These are phyloP conservation scores for Choloepus didactylus DNA, from an alignment of 2,797 vertebrate species.

Conservation along the genomic window DNA sequence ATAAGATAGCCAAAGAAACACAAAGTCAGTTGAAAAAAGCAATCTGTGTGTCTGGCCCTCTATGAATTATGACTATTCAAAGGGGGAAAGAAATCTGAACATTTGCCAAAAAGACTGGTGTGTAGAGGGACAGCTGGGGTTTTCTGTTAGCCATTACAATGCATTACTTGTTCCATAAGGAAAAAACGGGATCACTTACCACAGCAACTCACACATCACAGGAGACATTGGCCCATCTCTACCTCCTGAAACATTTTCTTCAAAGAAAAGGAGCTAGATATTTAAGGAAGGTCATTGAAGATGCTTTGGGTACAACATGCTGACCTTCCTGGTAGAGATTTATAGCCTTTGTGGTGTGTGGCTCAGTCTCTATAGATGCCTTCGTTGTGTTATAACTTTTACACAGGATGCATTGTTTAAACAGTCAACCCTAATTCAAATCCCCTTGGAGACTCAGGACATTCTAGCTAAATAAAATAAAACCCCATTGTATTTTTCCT, in stretches of 20 bases:
- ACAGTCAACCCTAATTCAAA: slow-evolving; percentile 42
- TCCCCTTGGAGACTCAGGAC: slow-evolving; percentile 59
- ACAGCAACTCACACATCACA: slow-evolving; percentile 74
- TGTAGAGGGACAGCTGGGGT: slow-evolving; percentile 89
- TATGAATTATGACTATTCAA: slow-evolving; percentile 90
- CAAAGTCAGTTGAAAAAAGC: slow-evolving; percentile 75
- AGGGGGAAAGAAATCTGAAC: slow-evolving; percentile 78
- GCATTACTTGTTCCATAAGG: slow-evolving; percentile 85
- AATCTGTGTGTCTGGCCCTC: slow-evolving; percentile 83
- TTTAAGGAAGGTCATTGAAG: slow-evolving; percentile 80
- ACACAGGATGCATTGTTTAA: slow-evolving; percentile 68
- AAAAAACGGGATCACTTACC: slow-evolving; percentile 81
- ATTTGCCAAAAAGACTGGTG: slow-evolving; percentile 86
- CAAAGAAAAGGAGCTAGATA: slow-evolving; percentile 82
- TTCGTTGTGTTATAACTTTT: slow-evolving; percentile 63
- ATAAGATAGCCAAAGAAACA: slow-evolving; percentile 83
- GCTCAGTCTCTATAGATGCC: background rate
- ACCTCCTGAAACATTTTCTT: slow-evolving; percentile 84
- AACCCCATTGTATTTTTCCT: slow-evolving; percentile 64
- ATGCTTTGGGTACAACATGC: slow-evolving; percentile 73
- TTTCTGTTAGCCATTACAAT: slow-evolving; percentile 87
- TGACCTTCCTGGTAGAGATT: slow-evolving; percentile 67
- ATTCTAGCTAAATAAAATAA: slow-evolving; percentile 74
- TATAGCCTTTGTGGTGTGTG: slow-evolving; percentile 45
- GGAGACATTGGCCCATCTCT: slow-evolving; percentile 80